Percentiles rank a stretch among this genome's conserved stretches.
These are phyloP conservation scores for Noctua janthe DNA, from an alignment of 2,888 invertebrate genomes.

Conservation along the genomic window DNA sequence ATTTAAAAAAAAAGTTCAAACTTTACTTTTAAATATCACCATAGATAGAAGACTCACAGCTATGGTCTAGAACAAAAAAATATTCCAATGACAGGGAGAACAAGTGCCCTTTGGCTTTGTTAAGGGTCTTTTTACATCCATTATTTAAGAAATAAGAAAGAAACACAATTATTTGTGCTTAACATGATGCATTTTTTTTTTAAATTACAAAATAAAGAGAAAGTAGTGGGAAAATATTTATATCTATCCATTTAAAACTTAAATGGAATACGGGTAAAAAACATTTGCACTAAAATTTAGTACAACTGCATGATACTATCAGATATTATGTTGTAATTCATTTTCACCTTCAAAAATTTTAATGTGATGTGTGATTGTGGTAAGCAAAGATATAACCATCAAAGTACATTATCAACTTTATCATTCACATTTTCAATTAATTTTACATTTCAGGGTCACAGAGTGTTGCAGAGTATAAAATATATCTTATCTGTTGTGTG, in stretches of 20 bases:
- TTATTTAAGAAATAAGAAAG: too few species aligned
- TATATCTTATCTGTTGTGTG: neutral
- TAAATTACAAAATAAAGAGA: too few species aligned
- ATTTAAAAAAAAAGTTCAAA: too few species aligned
- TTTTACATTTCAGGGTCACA: constrained; percentile 10
- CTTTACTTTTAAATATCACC: too few species aligned
- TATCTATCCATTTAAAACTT: neutral
- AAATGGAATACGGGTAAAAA: neutral
- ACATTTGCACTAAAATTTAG: neutral
- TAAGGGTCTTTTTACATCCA: too few species aligned
- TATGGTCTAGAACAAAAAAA: too few species aligned
- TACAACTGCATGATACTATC: too few species aligned
- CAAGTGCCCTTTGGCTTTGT: too few species aligned
- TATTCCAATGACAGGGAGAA: too few species aligned
- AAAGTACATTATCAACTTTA: constrained; percentile 11
- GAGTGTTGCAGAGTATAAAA: neutral
- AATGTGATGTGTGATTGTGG: neutral
- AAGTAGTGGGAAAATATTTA: neutral
- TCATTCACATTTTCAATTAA: constrained; percentile 5
- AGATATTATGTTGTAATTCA: neutral
- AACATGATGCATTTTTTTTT: too few species aligned
- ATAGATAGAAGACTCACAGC: too few species aligned
- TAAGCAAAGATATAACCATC: neutral
- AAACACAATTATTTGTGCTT: too few species aligned
- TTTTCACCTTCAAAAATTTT: neutral